A percentile compares a stretch with the other conserved stretches of the same genome.
phyloP scores from a whole-genome alignment of 2,113 vertebrate genomes.

The Chauna torquata region DNA sequence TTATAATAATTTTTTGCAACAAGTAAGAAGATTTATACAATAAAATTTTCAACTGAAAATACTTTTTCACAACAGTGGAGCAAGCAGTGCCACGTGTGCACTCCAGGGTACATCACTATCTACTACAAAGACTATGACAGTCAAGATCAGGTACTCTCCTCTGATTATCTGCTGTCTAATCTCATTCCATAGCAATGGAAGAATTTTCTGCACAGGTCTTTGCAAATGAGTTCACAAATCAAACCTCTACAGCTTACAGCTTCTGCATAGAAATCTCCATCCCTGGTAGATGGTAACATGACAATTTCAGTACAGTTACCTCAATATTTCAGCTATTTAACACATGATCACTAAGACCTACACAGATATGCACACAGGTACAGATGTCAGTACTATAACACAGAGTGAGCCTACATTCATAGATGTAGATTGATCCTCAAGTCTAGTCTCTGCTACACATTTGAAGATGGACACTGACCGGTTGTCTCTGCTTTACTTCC shows the following conservation, averaged over 20 bases:
- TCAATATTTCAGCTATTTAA: background rate
- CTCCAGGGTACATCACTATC: background rate
- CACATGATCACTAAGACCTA: background rate
- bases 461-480: background rate
- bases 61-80: slow-evolving; percentile 37
- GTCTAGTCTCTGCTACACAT: background rate
- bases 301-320: background rate
- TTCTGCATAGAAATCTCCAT: slow-evolving; percentile 20
- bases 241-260: background rate
- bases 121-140: background rate
- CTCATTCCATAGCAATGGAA: background rate
- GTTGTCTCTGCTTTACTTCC: background rate
- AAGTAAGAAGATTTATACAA: slow-evolving; percentile 47
- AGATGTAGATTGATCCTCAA: background rate
- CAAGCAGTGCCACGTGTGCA: slow-evolving; percentile 31
- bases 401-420: background rate
- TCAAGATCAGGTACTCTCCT: background rate
- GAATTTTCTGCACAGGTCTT: background rate
- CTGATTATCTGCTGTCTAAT: background rate
- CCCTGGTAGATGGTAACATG: background rate
- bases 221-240: background rate
- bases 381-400: background rate
- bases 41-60: slow-evolving; percentile 43
- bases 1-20: slow-evolving; percentile 12
- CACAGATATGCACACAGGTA: background rate